A percentile compares a stretch with the other conserved stretches of the same genome.
Evolutionary conservation across 1,140 invertebrate species (phyloP).

Genomic region (Nasonia giraulti): DNA sequence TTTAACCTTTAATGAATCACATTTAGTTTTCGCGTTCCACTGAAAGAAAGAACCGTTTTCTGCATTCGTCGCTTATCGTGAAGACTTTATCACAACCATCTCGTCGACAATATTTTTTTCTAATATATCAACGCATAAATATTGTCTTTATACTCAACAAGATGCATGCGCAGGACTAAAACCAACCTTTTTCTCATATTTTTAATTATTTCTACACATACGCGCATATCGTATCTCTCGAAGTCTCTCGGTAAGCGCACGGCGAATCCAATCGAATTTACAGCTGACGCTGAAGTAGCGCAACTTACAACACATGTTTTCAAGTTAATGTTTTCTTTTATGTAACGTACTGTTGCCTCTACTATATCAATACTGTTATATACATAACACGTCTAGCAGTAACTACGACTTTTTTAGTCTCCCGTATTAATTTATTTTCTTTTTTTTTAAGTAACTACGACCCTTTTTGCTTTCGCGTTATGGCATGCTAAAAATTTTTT

Average conservation of each 20-base stretch:
- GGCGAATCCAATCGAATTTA: slow-evolving; percentile 66
- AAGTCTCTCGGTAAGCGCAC: slow-evolving; percentile 42
- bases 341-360: slow-evolving; percentile 60
- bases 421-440: slow-evolving; percentile 27
- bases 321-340: slow-evolving; percentile 64
- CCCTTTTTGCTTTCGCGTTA: slow-evolving; percentile 51
- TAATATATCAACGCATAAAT: slow-evolving; percentile 54
- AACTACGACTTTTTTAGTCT: slow-evolving; percentile 63
- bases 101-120: not conserved
- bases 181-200: slow-evolving; percentile 51
- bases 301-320: slow-evolving; percentile 67
- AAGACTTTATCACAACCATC: not conserved
- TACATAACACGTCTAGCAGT: slow-evolving; percentile 71
- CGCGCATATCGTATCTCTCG: slow-evolving; percentile 14
- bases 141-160: slow-evolving; percentile 65
- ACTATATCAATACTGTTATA: slow-evolving; percentile 66
- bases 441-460: slow-evolving; percentile 55
- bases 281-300: slow-evolving; percentile 64
- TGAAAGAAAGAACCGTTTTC: not conserved
- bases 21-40: not conserved
- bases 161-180: slow-evolving; percentile 61
- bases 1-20: slow-evolving; percentile 11
- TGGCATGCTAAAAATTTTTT: slow-evolving; percentile 32
- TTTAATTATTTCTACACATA: slow-evolving; percentile 49
- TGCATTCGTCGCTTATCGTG: not conserved